phyloP scores from a whole-genome alignment of 2,888 invertebrate genomes.

The Dynastes tityus region DNA sequence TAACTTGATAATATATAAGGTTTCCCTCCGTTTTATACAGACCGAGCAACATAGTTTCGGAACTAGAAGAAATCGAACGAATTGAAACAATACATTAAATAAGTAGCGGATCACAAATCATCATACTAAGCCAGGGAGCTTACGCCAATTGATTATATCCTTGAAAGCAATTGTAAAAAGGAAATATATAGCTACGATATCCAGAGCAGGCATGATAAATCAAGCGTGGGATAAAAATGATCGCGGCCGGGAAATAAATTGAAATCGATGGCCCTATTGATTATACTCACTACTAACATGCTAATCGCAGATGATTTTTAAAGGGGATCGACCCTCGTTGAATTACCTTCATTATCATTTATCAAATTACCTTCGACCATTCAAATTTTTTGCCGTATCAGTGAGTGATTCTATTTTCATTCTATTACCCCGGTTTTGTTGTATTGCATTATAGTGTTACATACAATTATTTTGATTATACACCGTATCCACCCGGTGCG shows the following conservation, averaged over 20 bases:
- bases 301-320: slow-evolving; percentile 56
- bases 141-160: slow-evolving; percentile 62
- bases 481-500: no score
- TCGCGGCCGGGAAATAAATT: slow-evolving; percentile 65
- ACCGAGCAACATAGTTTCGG: neutral
- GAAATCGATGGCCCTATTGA: slow-evolving; percentile 64
- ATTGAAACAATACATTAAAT: slow-evolving; percentile 51
- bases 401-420: slow-evolving; percentile 1
- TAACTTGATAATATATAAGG: no score
- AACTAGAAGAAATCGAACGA: neutral
- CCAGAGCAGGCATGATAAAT: slow-evolving; percentile 65
- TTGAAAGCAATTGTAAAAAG: slow-evolving; percentile 65
- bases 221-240: slow-evolving; percentile 66
- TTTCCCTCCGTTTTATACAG: neutral
- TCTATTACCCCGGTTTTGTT: neutral
- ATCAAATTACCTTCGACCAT: slow-evolving; percentile 33
- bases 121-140: slow-evolving; percentile 58
- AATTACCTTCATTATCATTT: slow-evolving; percentile 49
- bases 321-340: slow-evolving; percentile 39
- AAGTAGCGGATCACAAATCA: slow-evolving; percentile 59
- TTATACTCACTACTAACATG: slow-evolving; percentile 63
- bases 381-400: slow-evolving; percentile 4
- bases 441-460: neutral
- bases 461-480: no score
- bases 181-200: slow-evolving; percentile 64